Base-by-base conservation (phyloP, 2,888 invertebrate genomes). In the Diaphora mendica region DNA sequence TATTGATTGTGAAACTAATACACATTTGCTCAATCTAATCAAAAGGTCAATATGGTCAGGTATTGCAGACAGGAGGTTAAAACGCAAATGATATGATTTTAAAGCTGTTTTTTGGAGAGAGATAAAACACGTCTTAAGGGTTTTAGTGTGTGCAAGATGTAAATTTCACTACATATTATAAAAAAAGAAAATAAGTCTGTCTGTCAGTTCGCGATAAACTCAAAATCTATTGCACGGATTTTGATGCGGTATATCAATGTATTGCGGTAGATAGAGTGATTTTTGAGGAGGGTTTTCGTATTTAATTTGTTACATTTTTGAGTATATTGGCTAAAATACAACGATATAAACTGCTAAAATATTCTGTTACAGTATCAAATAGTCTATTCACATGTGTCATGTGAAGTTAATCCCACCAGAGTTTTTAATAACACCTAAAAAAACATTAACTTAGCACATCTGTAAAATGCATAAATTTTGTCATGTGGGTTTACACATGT, bases 1-100 rank as follows among this genome's bases (percentile, higher is more conserved):
- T 9, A 65, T 67, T 64, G 64, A 65, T 9, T 26, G 44, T 9
- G 2, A 11, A 79, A 82, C 67, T 75, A 77, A 71, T 23, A 17
- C 33, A 26, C 73, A 76, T 76, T 69, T 71, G 59, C 51, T 74
- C 62, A 79, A 77, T 64, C 75, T 80, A 83, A 83, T 82, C 79
- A 78, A 81, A 77, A 79, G 83, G 82, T 81, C 74, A 77, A 20
- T 70, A 65, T 64, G 71, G 77, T 79, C 48, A 71, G n/a, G 62
- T 79, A 72, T 65, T 70, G 39, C 51, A 55, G 51, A 59, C 20
- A 59, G 33, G n/a, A 65, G 65, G 69, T 73, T 35, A 69, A 55
- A 39, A 65, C 33, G 62, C 62, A 64, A 64, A 23, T 35, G 30
- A 26, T 62, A 62, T 30, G 23, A 59, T 59, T 4, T 59, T 59